Evolutionary conservation across 92 coral and sea anemone species (phyloP), one percentile per base, ranked within the genome.

Genomic region (Palythoa heliodiscus): DNA sequence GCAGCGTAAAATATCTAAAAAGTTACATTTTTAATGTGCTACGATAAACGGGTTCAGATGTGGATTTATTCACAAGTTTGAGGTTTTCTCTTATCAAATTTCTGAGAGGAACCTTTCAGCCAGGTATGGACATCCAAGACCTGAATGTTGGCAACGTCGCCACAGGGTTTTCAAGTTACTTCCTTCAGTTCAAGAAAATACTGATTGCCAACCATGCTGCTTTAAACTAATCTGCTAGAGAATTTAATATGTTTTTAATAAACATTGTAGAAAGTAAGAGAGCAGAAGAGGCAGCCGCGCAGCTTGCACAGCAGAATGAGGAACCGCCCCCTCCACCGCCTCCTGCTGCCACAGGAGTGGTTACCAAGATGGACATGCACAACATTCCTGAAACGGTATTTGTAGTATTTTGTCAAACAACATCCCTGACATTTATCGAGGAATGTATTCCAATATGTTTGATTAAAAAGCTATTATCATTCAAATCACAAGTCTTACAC

Each of bases 291-390:
- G 84, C 84, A 16, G 84, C 84, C 15, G 73, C 84, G 22, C 84
- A 80, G 25, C 84, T 80, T 22, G 84, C 84, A 64, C 61, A 80
- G 38, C 84, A 80, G 29, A 80, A 80, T 20, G 84, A 80, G 84
- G 84, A 80, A 23, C 84, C 74, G 8, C 84, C 74, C 74, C 84
- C 84, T 22, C 84, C 93, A 3, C 89, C 95, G 2, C 82, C 95
- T 3, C 95, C 98, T 0, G 86, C 93, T 1, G 93, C 88, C 35
- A 82, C 93, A 23, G 95, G 93, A 50, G 98, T 94, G 75, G 93
- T 89, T 8, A 92, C 92, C 23, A 92, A 91, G 86, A 84, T 89
- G 52, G 98, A 94, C 48, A 60, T 88, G 20, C 93, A 90, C 68
- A 85, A 55, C 47, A 70, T 91, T 43, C 95, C 89, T 5, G 92